Evolutionary conservation across 2,888 invertebrate species (phyloP), one percentile per base, ranked within the genome.

Genomic region (Notodonta ziczac): DNA sequence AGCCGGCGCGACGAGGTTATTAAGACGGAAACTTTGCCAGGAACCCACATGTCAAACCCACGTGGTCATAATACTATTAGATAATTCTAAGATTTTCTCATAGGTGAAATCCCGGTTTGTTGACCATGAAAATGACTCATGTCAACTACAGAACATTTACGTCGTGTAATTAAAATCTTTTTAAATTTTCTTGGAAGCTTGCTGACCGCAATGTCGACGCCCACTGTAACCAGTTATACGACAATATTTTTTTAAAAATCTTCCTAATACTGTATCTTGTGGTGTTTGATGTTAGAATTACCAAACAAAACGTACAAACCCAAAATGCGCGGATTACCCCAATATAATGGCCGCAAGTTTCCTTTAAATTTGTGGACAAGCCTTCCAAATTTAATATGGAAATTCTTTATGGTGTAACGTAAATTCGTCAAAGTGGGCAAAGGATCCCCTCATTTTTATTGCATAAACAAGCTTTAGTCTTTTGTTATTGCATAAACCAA

Each of bases 41-140:
- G 52, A 52, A 52, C 50, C 9, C 5, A 14, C 5, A 50, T 24
- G 24, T 24, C 24, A 24, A 24, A 7, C 35, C 35, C 4, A 48
- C 10, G 5, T 48, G 48, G 13, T 5, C 35, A 35, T 42, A 12
- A 42, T 10, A 9, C 10, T 10, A 10, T 12, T 10, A 42, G 10
- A 42, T 10, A 9, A 10, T 10, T 9, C 8, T 48, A 48, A n/a
- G 42, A 46, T 55, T 62, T 60, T 53, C 58, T 10, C 44, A 46
- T 7, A 56, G 58, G 62, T 72, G 42, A 69, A 69, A 61, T 58
- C 67, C 69, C 63, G n/a, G 35, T 35, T 57, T 13, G 24, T 58
- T 61, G 69, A 54, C 64, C 24, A 39, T 57, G 62, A 58, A 74
- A 62, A 51, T 72, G 65, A 74, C 14, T 62, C 69, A 67, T 56